Conservation (phyloP, 2,113 vertebrate genomes). For the Natator depressus region DNA sequence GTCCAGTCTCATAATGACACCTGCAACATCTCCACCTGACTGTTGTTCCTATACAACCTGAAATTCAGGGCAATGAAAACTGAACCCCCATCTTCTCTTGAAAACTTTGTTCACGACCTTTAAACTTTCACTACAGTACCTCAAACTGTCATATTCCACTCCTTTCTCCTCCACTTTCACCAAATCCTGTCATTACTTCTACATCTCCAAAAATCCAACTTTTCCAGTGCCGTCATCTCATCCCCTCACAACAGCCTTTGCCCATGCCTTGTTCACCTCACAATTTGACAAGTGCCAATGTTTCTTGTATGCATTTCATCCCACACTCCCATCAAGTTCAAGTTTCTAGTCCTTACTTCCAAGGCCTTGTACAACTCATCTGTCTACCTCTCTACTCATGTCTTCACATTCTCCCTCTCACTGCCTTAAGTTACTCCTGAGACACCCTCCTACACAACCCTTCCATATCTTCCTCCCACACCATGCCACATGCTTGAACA, state of each 20-base stretch:
- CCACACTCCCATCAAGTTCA: accelerated
- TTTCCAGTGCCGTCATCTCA: not conserved
- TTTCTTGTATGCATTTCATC: not conserved
- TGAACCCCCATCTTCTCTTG: not conserved
- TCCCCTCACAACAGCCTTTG: not conserved
- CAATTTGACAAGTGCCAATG: not conserved
- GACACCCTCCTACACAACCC: not conserved
- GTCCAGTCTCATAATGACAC: not conserved
- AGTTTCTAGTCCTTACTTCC: not conserved
- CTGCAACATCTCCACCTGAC: not conserved
- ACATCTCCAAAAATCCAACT: not conserved
- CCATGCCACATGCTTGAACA: not conserved
- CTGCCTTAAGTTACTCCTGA: not conserved
- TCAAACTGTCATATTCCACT: not conserved
- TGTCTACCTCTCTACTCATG: not conserved
- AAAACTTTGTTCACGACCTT: not conserved
- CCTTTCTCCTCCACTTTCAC: not conserved
- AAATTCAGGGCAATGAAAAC: not conserved
- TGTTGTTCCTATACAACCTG: not conserved
- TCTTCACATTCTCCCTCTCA: slow-evolving; percentile 2
- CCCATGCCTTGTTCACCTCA: not conserved
- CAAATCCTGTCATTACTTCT: not conserved
- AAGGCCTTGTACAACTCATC: not conserved
- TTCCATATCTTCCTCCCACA: not conserved
- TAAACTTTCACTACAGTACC: not conserved